Conservation (phyloP, 2,797 vertebrate genomes). For the Cossypha niveicapilla region DNA sequence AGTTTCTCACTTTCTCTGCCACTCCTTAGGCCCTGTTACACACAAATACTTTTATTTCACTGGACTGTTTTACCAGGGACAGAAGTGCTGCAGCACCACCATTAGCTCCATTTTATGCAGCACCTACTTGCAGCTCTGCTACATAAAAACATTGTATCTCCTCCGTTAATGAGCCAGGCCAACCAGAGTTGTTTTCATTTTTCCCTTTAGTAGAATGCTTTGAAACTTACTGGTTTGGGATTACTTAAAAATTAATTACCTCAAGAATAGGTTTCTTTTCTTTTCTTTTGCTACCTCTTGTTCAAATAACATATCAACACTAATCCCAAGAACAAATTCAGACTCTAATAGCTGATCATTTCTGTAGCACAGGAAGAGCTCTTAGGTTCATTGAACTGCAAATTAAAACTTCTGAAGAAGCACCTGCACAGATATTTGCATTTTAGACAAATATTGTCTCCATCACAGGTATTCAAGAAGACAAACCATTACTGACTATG, state of each 20-base stretch:
- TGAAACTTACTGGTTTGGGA: neutral
- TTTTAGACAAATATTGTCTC: neutral
- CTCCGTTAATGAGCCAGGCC: accelerated
- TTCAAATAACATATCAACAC: neutral
- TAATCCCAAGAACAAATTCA: neutral
- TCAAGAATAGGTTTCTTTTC: accelerated
- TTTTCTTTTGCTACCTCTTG: neutral
- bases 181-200: neutral
- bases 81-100: slow-evolving; percentile 51
- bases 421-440: neutral
- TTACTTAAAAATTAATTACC: neutral
- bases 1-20: neutral
- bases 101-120: neutral
- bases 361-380: neutral
- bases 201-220: neutral
- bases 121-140: neutral
- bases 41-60: neutral
- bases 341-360: neutral
- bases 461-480: neutral
- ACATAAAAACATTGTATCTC: neutral
- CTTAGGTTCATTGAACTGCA: neutral
- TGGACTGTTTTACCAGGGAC: neutral
- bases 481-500: neutral
- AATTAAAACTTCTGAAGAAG: neutral
- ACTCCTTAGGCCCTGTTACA: neutral